Conservation (phyloP, 2,113 vertebrate species). For the Phycodurus eques region DNA sequence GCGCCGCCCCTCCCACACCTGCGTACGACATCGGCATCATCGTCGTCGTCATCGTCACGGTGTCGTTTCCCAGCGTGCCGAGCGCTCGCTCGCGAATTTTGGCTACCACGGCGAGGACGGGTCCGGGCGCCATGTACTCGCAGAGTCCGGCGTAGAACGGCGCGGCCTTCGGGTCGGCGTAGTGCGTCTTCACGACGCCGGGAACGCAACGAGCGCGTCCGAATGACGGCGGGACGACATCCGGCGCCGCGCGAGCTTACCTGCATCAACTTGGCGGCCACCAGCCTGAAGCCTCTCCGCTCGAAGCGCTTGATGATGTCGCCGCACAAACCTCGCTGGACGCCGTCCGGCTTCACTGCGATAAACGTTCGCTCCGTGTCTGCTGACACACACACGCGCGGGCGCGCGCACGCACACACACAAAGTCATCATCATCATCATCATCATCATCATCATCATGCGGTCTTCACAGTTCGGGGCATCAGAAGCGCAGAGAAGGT, state of each 20-base stretch:
- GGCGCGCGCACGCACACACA: neutral
- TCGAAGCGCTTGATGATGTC: slow-evolving; percentile 91
- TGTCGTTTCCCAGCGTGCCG: neutral
- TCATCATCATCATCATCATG: neutral
- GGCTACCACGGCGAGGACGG: slow-evolving; percentile 87
- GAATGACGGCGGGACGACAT: neutral
- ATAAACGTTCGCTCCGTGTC: slow-evolving; percentile 84
- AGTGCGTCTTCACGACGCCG: slow-evolving; percentile 88
- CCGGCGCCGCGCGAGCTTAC: slow-evolving; percentile 39
- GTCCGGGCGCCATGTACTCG: slow-evolving; percentile 88
- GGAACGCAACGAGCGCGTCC: neutral
- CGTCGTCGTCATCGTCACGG: neutral
- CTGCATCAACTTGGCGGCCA: slow-evolving; percentile 81
- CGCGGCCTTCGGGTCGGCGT: slow-evolving; percentile 87
- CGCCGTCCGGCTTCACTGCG: slow-evolving; percentile 90
- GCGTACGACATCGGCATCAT: neutral
- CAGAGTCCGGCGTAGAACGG: slow-evolving; percentile 87
- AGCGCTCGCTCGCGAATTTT: neutral
- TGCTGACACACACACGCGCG: neutral
- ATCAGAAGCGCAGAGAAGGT: too few relatives aligned
- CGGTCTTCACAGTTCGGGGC: neutral
- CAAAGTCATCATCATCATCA: too few relatives aligned
- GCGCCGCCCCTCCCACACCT: slow-evolving; percentile 94
- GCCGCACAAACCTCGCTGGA: slow-evolving; percentile 86
- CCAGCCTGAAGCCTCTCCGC: slow-evolving; percentile 80